Base-by-base conservation (phyloP, 2,113 vertebrate species). In the Pipra filicauda region DNA sequence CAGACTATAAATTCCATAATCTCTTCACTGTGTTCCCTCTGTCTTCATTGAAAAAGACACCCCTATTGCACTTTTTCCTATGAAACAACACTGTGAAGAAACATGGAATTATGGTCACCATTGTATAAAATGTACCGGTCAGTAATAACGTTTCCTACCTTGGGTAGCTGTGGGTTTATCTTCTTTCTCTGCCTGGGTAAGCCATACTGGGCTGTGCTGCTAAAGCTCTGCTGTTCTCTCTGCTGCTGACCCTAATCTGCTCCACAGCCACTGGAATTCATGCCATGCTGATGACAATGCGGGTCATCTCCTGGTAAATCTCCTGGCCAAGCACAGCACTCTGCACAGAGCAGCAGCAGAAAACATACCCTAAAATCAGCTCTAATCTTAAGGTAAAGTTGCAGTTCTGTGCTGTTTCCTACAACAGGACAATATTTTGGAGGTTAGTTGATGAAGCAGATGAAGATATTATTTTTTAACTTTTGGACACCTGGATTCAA, bases 161-260 rank as follows among this genome's bases (percentile, higher is more conserved):
- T 85, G 46, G 37, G 43, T 74, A 64, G 89, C 85, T 91, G 91
- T 84, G 89, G 91, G 57, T 95, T 97, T 96, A 94, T 59, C 88
- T 88, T 76, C 92, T 93, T 86, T 96, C 91, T 89, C 46, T 78
- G 85, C 73, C 89, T 37, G 83, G 59, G 79, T 85, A 35, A 94
- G 93, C 91, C 94, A 87, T 91, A 5, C 71, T 95, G 93, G 89
- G 93, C 89, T 90, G 62, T 91, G 89, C 93, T 91, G 96, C 74
- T 95, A 85, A 93, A 95, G 91, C 96, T 91, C 85, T 70, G 93
- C 96, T 52, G 18, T 61, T 52, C 92, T 46, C 76, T 85, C 90
- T 80, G 87, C 75, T 85, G 91, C 27, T 97, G 95, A 97, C 96
- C 93, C 91, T 97, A 97, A 97, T 97, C 97, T 96, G 76, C 85